Evolutionary conservation across 1,140 invertebrate genomes (phyloP).

Genomic region (Cydia pomonella): DNA sequence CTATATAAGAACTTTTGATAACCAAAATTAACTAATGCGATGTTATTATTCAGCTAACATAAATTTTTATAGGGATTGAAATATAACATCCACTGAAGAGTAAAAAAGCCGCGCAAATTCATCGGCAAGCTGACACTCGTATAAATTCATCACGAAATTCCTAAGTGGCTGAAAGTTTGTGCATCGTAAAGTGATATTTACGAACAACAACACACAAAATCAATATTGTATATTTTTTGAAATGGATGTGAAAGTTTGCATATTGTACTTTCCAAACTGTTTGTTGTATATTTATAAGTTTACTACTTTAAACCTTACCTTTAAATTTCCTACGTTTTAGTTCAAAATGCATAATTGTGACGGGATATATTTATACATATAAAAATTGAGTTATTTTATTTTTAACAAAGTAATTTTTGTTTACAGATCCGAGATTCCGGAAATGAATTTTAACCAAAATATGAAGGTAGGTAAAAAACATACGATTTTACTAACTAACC

Average conservation of each 20-base stretch:
- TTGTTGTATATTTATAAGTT: background rate
- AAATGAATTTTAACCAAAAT: conserved; percentile 30
- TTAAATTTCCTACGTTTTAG: too few relatives aligned
- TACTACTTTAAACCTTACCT: too few relatives aligned
- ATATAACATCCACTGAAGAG: background rate
- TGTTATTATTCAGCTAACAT: too few relatives aligned
- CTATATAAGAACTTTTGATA: too few relatives aligned
- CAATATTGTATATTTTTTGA: background rate
- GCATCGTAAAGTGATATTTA: background rate
- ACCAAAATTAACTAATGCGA: too few relatives aligned
- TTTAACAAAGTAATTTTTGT: background rate
- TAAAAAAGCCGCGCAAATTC: background rate
- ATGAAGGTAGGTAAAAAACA: conserved; percentile 42
- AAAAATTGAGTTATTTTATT: background rate
- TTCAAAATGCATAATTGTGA: too few relatives aligned
- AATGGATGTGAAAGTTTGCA: background rate
- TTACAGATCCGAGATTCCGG: background rate
- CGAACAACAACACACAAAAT: too few relatives aligned
- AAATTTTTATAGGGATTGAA: too few relatives aligned
- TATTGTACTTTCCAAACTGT: background rate
- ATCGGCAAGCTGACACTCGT: background rate
- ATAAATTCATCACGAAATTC: conserved; percentile 2
- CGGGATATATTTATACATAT: too few relatives aligned
- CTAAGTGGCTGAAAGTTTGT: background rate
- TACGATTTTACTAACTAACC: background rate